phyloP scores from a whole-genome alignment of 2,888 invertebrate species.

The Caenorhabditis japonica region DNA sequence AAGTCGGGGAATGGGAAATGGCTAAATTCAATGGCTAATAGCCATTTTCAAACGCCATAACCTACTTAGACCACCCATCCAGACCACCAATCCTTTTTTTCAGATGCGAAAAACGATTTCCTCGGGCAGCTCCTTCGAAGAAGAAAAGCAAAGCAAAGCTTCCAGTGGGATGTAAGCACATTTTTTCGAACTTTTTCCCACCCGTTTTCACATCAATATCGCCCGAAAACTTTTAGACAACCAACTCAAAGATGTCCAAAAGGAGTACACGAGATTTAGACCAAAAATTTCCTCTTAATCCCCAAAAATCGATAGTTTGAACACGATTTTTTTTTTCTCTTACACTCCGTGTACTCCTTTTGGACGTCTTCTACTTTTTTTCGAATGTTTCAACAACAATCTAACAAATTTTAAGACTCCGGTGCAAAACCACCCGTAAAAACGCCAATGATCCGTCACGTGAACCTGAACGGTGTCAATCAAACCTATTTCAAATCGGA shows the following conservation, averaged over 20 bases:
- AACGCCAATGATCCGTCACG: constrained; percentile 59
- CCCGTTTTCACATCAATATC: neutral
- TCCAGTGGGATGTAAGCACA: constrained; percentile 39
- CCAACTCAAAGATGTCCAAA: too few species aligned
- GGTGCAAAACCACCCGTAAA: constrained; percentile 57
- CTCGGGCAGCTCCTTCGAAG: constrained; percentile 30
- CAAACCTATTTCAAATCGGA: constrained; percentile 68
- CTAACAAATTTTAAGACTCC: constrained; percentile 49
- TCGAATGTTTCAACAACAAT: too few species aligned
- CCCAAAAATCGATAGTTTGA: too few species aligned
- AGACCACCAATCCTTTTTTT: constrained; percentile 4
- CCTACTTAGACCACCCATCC: neutral
- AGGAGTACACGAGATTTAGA: too few species aligned
- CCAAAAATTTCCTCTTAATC: too few species aligned
- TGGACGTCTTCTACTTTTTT: too few species aligned
- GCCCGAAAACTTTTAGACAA: too few species aligned
- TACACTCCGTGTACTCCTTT: too few species aligned
- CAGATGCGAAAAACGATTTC: constrained; percentile 44
- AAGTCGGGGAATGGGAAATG: too few species aligned
- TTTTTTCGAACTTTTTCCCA: neutral
- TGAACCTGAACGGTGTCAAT: constrained; percentile 52
- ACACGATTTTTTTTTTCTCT: too few species aligned
- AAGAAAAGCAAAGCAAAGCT: constrained; percentile 31
- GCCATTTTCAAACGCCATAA: too few species aligned
- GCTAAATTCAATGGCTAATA: too few species aligned